Evolutionary conservation across 2,113 vertebrate species (phyloP).

Genomic region (Gallinago jamesoni): DNA sequence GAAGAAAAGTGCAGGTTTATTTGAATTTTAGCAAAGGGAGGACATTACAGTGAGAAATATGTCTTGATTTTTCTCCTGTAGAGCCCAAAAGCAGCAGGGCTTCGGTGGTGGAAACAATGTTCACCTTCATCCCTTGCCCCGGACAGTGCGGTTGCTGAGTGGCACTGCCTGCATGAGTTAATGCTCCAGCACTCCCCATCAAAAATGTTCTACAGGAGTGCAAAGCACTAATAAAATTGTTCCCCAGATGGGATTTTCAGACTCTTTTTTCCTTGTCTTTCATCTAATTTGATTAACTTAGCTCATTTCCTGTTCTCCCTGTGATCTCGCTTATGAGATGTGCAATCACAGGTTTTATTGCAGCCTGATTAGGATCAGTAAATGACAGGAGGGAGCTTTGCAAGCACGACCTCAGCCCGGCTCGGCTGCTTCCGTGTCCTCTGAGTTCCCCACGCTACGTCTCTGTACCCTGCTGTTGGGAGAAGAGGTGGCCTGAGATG

Average conservation of each 20-base stretch:
- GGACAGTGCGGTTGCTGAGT: accelerated
- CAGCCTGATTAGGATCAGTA: slow-evolving; percentile 10
- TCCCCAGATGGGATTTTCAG: slow-evolving; percentile 34
- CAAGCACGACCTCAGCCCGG: neutral
- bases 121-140: neutral
- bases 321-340: slow-evolving; percentile 20
- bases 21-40: neutral
- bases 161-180: neutral
- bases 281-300: slow-evolving; percentile 47
- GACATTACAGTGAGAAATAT: neutral
- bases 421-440: neutral
- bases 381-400: slow-evolving; percentile 14
- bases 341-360: slow-evolving; percentile 11
- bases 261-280: slow-evolving; percentile 19
- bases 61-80: accelerated
- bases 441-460: accelerated
- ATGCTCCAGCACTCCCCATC: neutral
- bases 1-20: neutral
- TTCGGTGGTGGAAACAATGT: neutral
- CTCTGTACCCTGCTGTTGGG: accelerated
- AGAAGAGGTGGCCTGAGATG: neutral
- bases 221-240: slow-evolving; percentile 21
- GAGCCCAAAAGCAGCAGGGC: neutral
- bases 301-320: slow-evolving; percentile 50
- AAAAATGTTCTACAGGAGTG: slow-evolving; percentile 1